Evolutionary conservation across 2,113 vertebrate species (phyloP).

Genomic region (Prolemur simus): DNA sequence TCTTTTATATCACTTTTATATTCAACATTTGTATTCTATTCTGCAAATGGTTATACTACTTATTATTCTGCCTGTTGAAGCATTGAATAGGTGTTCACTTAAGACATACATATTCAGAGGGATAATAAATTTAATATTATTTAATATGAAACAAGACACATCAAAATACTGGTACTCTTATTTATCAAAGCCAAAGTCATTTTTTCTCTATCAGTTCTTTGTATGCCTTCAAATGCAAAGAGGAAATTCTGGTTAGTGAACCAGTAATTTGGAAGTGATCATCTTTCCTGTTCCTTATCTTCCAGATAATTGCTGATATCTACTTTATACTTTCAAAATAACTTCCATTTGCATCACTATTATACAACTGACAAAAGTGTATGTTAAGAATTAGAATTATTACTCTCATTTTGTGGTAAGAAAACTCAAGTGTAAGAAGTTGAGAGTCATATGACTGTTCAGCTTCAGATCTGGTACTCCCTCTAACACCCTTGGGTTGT

Average conservation of each 20-base stretch:
- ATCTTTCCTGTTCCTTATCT: background rate
- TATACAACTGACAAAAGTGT: background rate
- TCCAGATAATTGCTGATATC: background rate
- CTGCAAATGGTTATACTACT: background rate
- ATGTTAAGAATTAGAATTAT: background rate
- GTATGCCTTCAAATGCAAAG: background rate
- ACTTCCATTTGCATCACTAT: background rate
- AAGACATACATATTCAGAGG: background rate
- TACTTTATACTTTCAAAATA: background rate
- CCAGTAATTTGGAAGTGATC: background rate
- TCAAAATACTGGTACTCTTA: background rate
- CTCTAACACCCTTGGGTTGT: accelerated
- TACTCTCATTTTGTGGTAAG: background rate
- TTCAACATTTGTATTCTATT: background rate
- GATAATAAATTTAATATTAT: background rate
- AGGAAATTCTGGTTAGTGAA: background rate
- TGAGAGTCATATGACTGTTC: background rate
- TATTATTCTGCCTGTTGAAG: background rate
- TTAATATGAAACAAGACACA: background rate
- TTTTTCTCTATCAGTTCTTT: background rate
- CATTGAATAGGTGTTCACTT: background rate
- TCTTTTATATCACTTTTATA: conserved; percentile 56
- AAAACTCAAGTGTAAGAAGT: background rate
- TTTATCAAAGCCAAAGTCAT: background rate
- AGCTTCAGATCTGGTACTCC: background rate